Evolutionary conservation across 2,888 invertebrate genomes (phyloP), one percentile per base, ranked within the genome.

Genomic region (Plagiodera versicolora): DNA sequence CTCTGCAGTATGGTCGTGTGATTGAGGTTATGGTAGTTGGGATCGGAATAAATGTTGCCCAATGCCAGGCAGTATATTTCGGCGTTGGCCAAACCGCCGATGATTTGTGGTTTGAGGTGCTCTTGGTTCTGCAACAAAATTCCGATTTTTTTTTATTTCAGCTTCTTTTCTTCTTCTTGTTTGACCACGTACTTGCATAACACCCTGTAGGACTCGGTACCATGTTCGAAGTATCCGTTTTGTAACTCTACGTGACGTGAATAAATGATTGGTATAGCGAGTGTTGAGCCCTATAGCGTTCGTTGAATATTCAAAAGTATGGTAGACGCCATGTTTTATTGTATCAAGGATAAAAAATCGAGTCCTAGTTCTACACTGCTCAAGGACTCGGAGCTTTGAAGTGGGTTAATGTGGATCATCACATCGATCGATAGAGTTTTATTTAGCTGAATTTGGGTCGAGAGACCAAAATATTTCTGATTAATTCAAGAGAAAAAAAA

Each of bases 1-100:
- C 94, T 94, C 84, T 96, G 95, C 77, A 97, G 87, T 77, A 97
- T 94, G 79, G 94, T 92, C 89, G 92, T 92, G 82, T 97, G 96
- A 84, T 95, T 96, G 74, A 95, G 88, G 83, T 92, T 94, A 86
- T 94, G 92, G 84, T 94, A 95, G 83, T 95, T 95, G 64, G 95
- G 95, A 83, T 97, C 96, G 67, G 94, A 93, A 83, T 96, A 97
- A 83, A 97, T 92, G 84, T 95, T 95, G 73, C 93, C 92, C 80
- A 97, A 84, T 61, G 96, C 95, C 80, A 92, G 85, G 82, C 96
- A 96, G 84, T 96, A 97, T 67, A 97, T 86, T 81, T 96, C 95
- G 70, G 95, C 95, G 83, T 92, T 95, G 73, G 95, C 94, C 78
- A 98, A 83, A 56, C 91, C 89, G 72, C 95, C 94, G 67, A 92